Evolutionary conservation across 1,140 invertebrate genomes (phyloP), one percentile per base, ranked within the genome.

Genomic region (Bombus polaris): DNA sequence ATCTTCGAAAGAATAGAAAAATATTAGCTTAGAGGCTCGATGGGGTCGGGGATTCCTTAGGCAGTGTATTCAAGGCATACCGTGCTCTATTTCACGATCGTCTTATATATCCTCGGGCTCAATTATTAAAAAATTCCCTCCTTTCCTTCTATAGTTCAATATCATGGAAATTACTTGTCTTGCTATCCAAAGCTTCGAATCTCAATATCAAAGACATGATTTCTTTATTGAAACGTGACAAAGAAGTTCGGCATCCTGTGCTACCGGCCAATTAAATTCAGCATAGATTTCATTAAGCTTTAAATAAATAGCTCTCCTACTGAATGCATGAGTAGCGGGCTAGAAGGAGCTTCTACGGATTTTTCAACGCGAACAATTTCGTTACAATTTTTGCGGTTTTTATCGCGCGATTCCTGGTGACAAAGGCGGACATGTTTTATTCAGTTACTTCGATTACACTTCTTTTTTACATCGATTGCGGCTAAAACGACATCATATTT

Each of bases 41-140:
- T 90, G 68, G 70, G 88, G 89, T 89, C 88, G 85, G 65, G 70
- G 88, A 89, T 90, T 90, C 89, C 89, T 90, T 89, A 84, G 81
- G 73, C 77, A 89, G 85, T 84, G 88, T 89, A 89, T 89, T 89
- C 81, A 83, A 78, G 85, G 88, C 85, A 84, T 90, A 87, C 85
- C 89, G 70, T 78, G 78, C 75, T 85, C 78, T 78, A 87, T 89
- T 89, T 84, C 72, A 37, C 75, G 71, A 86, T 81, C 88, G 78
- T 88, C 89, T 89, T 87, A 87, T 66, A 66, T 66, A 66, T 87
- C 70, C 71, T 62, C 9, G 47, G 66, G 73, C 78, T 81, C 88
- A 86, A 81, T 90, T 90, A 90, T 90, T 90, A 90, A 90, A 90
- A 90, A 90, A 90, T 90, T 90, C 89, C 70, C 89, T 90, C 86